Base-by-base conservation (phyloP, 2,113 vertebrate species). In the Bufo gargarizans region DNA sequence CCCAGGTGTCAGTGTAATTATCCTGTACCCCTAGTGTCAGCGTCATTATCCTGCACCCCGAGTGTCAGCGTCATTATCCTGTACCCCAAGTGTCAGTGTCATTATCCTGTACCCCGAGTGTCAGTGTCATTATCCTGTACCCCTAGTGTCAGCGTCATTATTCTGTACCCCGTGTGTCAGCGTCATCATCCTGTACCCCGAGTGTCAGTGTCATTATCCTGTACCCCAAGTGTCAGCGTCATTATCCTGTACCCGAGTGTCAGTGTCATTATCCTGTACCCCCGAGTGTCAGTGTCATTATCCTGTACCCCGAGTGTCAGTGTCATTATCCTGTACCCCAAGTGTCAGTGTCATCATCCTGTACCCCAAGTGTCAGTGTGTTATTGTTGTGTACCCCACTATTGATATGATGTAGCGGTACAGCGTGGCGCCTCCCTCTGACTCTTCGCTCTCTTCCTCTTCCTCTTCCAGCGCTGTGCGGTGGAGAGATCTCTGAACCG, bases 401-500 rank as follows among this genome's bases (percentile, higher is more conserved):
- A 7, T 17, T 49, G 45, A 11, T 49, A 3, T 50, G 14, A 72
- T 72, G 14, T 72, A 12, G 1, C 4, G 0, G 1, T 11, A 33
- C 19, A 43, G 2, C 43, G 67, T 71, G 67, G 67, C 4, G 0
- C 53, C 69, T 47, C 19, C 61, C 14, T 3, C 45, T 58, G 17
- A 43, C 77, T n/a, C 49, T 22, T 55, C 58, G 77, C 78, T 53
- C 11, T 79, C 56, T 43, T 17, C 17, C n/a, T 20, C 20, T 12
- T 61, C 47, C 67, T 87, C 89, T 49, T 77, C 0, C 86, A 97
- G 97, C 97, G 76, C 92, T 97, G 90, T 98, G 97, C 67, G 97
- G 97, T 9, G 97, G 97, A 50, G 97, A 97, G 89, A 92, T 98
- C 91, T 96, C 96, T 0, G 96, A 97, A 72, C 87, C 96, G 0